Conservation (phyloP, 2,888 invertebrate species). For the Brenthis hecate region DNA sequence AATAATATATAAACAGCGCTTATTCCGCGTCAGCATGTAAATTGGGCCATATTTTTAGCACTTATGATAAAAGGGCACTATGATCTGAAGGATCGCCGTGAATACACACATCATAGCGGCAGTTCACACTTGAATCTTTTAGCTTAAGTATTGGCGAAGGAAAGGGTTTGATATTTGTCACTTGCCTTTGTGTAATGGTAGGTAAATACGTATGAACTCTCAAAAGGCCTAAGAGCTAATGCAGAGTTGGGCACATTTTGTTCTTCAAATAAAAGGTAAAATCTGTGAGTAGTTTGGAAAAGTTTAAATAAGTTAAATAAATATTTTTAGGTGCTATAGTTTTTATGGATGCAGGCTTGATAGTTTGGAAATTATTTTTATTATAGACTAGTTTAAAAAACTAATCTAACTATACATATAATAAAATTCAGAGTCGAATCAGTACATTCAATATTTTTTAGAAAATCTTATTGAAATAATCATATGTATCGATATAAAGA, state of each 20-base stretch:
- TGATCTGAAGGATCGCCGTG: constrained; percentile 44
- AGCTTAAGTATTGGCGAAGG: constrained; percentile 36
- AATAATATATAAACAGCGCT: no score
- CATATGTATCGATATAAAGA: no score
- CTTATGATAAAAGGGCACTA: constrained; percentile 60
- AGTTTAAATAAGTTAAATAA: neutral
- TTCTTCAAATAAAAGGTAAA: neutral
- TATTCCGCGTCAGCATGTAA: constrained; percentile 19
- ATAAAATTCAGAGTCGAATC: no score
- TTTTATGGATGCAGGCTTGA: no score
- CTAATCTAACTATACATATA: no score
- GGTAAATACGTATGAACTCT: constrained; percentile 12
- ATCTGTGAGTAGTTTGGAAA: neutral
- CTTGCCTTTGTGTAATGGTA: constrained; percentile 21
- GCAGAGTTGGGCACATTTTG: neutral
- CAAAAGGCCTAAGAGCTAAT: constrained; percentile 16
- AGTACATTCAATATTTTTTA: no score
- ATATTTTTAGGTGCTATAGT: neutral
- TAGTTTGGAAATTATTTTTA: no score
- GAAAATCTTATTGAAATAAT: no score
- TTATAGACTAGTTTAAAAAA: no score
- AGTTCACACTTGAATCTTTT: constrained; percentile 41
- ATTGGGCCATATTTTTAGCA: constrained; percentile 45
- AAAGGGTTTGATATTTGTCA: constrained; percentile 35
- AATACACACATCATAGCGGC: constrained; percentile 44